Base-by-base conservation (phyloP, 2,888 invertebrate species). In the Myopa testacea region DNA sequence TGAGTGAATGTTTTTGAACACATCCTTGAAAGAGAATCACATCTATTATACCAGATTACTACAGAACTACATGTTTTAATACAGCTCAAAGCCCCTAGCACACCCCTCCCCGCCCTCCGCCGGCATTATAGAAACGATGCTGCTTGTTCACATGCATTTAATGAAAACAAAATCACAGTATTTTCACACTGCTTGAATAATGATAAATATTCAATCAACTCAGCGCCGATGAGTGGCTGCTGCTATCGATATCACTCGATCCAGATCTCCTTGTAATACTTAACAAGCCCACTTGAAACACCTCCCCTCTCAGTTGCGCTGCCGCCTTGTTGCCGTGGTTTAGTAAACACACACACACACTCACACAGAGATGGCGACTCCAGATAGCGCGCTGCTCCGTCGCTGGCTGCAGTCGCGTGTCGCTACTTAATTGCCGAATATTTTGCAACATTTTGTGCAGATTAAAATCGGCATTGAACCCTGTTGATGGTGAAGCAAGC, bases 341-440 rank as follows among this genome's bases (percentile, higher is more conserved):
- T 34, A 37, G n/a, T 4, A 34, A n/a, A 34, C 58, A 19, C 34
- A 16, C 58, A 19, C 34, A 16, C 26, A 26, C 26, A 26, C 62
- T 45, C 26, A 14, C 55, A 34, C 16, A n/a, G 8, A 50, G 55
- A 60, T 69, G 60, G 26, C 50, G 74, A 52, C 74, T 65, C 37
- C 52, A 75, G 65, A 75, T 65, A 75, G 37, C 74, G 52, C 38
- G 68, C 68, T 16, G 55, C 68, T 34, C 68, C 37, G 75, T 58
- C 19, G 67, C 45, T n/a, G 71, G 52, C 87, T 87, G 86, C 87
- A 87, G 88, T 76, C 84, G 81, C 87, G 88, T 88, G 88, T 76
- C 84, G 81, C 83, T 85, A 87, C 88, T 88, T 88, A 88, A 88
- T 88, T 88, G 88, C 87, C 85, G 83, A 88, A 87, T 87, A 87